phyloP scores from a whole-genome alignment of 2,113 vertebrate genomes.

The Riparia riparia region DNA sequence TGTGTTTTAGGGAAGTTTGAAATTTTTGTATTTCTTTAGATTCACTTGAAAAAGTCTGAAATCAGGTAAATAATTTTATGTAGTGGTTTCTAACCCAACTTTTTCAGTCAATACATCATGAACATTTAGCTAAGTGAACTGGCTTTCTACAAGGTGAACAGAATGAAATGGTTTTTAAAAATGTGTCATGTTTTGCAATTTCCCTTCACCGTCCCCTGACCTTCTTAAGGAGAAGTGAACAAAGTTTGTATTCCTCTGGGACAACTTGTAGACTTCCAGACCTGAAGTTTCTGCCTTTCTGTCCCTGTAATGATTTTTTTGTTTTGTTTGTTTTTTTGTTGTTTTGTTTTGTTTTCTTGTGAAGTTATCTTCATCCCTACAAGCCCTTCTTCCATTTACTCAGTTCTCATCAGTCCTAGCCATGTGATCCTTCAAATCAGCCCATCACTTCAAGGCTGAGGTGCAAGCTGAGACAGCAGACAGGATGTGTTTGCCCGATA shows the following conservation, averaged over 20 bases:
- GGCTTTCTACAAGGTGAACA: background rate
- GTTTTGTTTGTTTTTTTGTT: too few relatives aligned
- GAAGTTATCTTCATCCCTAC: background rate
- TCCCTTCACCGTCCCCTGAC: background rate
- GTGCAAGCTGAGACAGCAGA: background rate
- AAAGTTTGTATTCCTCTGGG: background rate
- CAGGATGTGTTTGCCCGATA: background rate
- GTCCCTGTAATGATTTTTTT: background rate
- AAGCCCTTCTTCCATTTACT: background rate
- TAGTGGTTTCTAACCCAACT: background rate
- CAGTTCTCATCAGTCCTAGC: background rate
- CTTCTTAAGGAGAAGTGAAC: background rate
- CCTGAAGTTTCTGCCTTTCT: background rate
- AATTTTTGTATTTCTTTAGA: background rate
- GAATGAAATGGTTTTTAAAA: background rate
- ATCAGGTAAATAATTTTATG: background rate
- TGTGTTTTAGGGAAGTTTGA: background rate
- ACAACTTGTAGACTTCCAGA: background rate
- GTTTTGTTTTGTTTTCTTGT: background rate
- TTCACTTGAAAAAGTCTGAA: background rate
- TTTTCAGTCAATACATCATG: background rate
- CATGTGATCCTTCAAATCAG: background rate
- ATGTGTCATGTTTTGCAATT: rapidly evolving
- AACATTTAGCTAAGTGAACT: background rate
- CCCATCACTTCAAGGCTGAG: background rate